Evolutionary conservation across 2,888 invertebrate genomes (phyloP).

Genomic region (Ypsolopha scabrella): DNA sequence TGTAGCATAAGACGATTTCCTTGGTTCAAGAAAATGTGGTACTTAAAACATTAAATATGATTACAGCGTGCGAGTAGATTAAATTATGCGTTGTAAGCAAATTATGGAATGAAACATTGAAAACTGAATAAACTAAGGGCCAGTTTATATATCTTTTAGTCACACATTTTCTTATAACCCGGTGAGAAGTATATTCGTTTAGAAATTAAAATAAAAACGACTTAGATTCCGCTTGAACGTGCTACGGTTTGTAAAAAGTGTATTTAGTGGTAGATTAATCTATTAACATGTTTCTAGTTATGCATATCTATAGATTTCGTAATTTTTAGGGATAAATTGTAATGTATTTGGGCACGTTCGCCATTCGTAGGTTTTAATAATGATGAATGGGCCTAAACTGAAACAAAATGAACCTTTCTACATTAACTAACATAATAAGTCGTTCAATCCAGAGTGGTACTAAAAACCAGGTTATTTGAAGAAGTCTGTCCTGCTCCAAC

Average conservation of each 20-base stretch:
- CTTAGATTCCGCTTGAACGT: constrained; percentile 58
- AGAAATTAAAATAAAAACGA: constrained; percentile 42
- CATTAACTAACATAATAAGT: too few relatives aligned
- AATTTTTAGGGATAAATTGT: constrained; percentile 21
- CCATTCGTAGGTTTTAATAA: too few relatives aligned
- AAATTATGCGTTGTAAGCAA: background rate
- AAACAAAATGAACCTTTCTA: too few relatives aligned
- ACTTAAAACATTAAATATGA: background rate
- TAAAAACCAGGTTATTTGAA: too few relatives aligned
- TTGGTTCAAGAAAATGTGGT: too few relatives aligned
- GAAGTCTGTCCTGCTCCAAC: too few relatives aligned
- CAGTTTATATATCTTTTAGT: constrained; percentile 18
- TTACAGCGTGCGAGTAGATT: constrained; percentile 9
- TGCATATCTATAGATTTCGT: constrained; percentile 66
- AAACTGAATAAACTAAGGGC: background rate
- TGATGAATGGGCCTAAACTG: too few relatives aligned
- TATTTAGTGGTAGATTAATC: constrained; percentile 64
- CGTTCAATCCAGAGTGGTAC: too few relatives aligned
- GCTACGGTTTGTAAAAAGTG: constrained; percentile 63
- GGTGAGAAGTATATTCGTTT: constrained; percentile 29
- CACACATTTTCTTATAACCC: constrained; percentile 1
- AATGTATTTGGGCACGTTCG: constrained; percentile 19
- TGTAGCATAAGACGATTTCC: background rate
- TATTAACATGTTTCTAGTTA: constrained; percentile 65
- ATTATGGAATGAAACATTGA: too few relatives aligned